A percentile compares a stretch with the other conserved stretches of the same genome.
Conservation (phyloP, 92 coral and sea anemone species). For the Parazoanthus atlanticus region DNA sequence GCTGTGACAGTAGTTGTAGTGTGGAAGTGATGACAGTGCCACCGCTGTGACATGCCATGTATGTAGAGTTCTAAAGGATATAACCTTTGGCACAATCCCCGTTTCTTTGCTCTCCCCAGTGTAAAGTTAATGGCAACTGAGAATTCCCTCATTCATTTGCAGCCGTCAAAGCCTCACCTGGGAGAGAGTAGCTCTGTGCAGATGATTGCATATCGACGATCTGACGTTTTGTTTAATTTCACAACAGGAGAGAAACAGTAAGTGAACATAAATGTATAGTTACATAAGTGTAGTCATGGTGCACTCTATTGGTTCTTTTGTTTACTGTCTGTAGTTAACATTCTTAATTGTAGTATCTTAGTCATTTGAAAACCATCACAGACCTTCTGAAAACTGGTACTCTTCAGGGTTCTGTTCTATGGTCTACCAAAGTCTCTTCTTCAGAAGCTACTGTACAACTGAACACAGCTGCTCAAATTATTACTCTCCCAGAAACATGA, state of each 20-base stretch:
- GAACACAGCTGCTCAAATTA: too few species aligned
- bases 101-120: too few species aligned
- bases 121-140: neutral
- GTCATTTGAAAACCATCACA: too few species aligned
- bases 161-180: conserved; percentile 88
- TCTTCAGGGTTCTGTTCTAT: too few species aligned
- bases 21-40: neutral
- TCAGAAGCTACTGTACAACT: too few species aligned
- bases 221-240: conserved; percentile 85
- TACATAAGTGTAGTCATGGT: neutral
- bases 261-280: conserved; percentile 17
- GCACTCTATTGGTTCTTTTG: neutral
- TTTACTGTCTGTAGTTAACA: neutral
- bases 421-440: too few species aligned
- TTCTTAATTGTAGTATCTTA: too few species aligned
- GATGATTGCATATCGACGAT: conserved; percentile 95
- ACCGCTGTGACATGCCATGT: neutral
- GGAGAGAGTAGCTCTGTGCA: conserved; percentile 51
- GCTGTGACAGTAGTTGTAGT: neutral
- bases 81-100: too few species aligned
- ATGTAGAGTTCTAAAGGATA: neutral
- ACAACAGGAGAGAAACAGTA: conserved; percentile 54
- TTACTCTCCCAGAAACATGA: too few species aligned
- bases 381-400: too few species aligned
- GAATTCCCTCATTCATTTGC: conserved; percentile 13